A percentile compares a stretch with the other conserved stretches of the same genome.
Conservation (phyloP, 2,113 vertebrate genomes). For the Sterna hirundo region DNA sequence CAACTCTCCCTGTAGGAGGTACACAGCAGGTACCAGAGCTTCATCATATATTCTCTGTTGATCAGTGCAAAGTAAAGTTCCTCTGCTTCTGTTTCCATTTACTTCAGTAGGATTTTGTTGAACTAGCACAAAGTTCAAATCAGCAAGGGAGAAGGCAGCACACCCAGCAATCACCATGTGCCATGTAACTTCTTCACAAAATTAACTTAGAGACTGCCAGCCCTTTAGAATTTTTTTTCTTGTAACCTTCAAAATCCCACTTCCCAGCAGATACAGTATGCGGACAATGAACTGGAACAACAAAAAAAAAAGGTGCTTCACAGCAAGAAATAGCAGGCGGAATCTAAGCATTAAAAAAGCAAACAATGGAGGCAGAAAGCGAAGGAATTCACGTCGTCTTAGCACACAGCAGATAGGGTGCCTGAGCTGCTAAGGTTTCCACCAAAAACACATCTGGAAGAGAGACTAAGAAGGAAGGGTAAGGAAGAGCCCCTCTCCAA, state of each 20-base stretch:
- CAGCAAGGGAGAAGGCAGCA: background rate
- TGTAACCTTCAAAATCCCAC: background rate
- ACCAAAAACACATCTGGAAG: background rate
- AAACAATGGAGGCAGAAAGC: background rate
- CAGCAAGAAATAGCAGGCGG: background rate
- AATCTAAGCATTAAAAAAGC: background rate
- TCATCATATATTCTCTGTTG: background rate
- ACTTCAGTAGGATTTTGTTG: background rate
- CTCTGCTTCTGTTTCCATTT: background rate
- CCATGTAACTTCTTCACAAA: background rate
- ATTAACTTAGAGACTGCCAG: background rate
- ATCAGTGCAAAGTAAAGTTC: background rate
- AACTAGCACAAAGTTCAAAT: background rate
- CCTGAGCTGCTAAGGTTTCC: background rate
- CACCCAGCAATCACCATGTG: background rate
- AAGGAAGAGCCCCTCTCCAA: background rate
- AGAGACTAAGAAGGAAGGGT: background rate
- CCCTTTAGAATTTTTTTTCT: background rate
- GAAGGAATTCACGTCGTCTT: fast-evolving
- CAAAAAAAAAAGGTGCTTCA: background rate
- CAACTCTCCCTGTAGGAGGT: background rate
- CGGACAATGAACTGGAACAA: background rate
- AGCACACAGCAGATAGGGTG: background rate
- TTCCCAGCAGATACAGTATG: background rate
- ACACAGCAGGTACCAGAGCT: background rate